These are phyloP conservation scores for Athene cunicularia DNA, from an alignment of 2,113 vertebrate genomes.

Conservation along the genomic window DNA sequence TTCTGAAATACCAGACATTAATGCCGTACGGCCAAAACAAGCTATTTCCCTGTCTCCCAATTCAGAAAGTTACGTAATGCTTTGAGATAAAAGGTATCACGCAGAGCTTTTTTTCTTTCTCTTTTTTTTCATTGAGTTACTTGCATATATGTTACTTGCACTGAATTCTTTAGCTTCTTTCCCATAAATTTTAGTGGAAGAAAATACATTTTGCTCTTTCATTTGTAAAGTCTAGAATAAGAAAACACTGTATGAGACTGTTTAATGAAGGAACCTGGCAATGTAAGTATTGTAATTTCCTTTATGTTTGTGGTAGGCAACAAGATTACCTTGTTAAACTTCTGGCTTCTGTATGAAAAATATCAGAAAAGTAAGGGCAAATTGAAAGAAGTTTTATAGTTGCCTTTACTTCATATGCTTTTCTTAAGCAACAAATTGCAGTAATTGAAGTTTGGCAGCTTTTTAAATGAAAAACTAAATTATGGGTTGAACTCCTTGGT, in stretches of 20 bases:
- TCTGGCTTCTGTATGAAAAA: neutral
- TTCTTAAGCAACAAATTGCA: conserved; percentile 33
- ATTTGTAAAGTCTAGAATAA: conserved; percentile 31
- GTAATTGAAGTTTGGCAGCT: conserved; percentile 52
- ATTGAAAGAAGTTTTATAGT: conserved; percentile 24
- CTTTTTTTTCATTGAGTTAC: neutral
- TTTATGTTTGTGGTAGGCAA: conserved; percentile 8
- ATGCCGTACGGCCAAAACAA: neutral
- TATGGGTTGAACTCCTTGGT: conserved; percentile 76
- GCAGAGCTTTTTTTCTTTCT: neutral
- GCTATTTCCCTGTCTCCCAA: neutral
- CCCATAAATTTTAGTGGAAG: neutral
- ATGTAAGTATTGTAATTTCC: conserved; percentile 43
- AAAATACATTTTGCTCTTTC: conserved; percentile 5
- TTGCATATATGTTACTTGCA: neutral
- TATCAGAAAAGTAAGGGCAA: conserved; percentile 27
- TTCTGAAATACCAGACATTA: neutral
- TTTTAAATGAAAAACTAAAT: conserved; percentile 61
- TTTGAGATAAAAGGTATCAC: neutral
- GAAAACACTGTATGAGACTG: neutral
- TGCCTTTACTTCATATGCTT: conserved; percentile 47
- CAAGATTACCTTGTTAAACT: neutral
- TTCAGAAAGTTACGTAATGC: neutral
- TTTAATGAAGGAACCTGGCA: conserved; percentile 18
- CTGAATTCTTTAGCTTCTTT: conserved; percentile 16